Base-by-base conservation (phyloP, 2,888 invertebrate genomes). In the Aethes cnicana region DNA sequence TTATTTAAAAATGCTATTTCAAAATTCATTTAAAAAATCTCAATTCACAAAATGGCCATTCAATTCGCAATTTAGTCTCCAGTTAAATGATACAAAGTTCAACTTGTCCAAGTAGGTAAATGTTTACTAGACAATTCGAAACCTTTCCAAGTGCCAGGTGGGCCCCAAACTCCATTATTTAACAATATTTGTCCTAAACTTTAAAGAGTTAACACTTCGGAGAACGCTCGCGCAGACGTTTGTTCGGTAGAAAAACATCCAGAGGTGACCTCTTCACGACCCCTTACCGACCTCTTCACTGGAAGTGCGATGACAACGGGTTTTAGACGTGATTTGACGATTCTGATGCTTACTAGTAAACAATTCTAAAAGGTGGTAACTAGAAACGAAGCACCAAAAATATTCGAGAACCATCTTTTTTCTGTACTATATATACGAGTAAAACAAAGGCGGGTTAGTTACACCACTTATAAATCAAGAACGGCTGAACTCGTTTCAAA, bases 201-300 rank as follows among this genome's bases (percentile, higher is more conserved):
- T 64, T 69, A 66, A 70, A 75, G 75, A 70, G 77, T 76, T 74
- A 76, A 71, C 74, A 65, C 65, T 57, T 67, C 61, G 57, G 62
- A 68, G 70, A 72, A 37, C 33, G 25, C 36, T 12, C 48, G 35
- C 33, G 23, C 47, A 73, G 72, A 71, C 74, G 71, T 74, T 72
- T 72, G 70, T 70, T 49, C 44, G 44, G 50, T 46, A 52, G 37
- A 46, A 47, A 57, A 57, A 53, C 46, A 52, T 39, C 41, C 47
- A 57, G 61, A 58, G 61, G 60, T 64, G 63, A 72, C 67, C 68
- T 68, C 69, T 59, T 53, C 58, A 57, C 69, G 68, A 67, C 67
- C 69, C 53, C 66, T 62, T 62, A 46, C 33, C 69, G 72, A 75
- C 74, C 39, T 44, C 50, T 50, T 50, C 43, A 39, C 28, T 39